phyloP scores from a whole-genome alignment of 2,888 invertebrate species.

The Cephus spinipes region DNA sequence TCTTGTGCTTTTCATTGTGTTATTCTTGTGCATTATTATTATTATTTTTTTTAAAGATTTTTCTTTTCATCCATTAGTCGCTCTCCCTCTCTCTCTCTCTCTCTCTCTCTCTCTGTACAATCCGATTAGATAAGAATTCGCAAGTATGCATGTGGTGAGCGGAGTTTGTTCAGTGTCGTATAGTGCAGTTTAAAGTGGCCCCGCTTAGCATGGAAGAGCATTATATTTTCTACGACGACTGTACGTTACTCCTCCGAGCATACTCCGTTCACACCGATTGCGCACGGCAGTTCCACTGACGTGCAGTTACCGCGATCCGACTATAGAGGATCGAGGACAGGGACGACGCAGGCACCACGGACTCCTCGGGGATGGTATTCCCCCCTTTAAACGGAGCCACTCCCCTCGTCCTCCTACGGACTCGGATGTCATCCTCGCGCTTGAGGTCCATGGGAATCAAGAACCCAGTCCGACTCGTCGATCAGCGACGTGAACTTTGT shows the following conservation, averaged over 20 bases:
- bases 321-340: neutral
- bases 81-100: neutral
- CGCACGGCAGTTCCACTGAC: conserved; percentile 7
- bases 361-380: neutral
- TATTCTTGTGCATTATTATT: no score
- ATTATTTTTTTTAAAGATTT: no score
- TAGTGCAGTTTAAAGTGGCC: conserved; percentile 29
- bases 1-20: no score
- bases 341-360: conserved; percentile 1
- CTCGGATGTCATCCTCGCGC: neutral
- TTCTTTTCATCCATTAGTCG: no score
- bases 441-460: no score
- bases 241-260: neutral
- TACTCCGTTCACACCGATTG: conserved; percentile 3
- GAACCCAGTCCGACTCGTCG: no score
- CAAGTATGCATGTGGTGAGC: neutral
- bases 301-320: conserved; percentile 2
- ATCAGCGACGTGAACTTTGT: conserved; percentile 3
- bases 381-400: neutral
- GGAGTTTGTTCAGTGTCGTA: conserved; percentile 18
- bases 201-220: conserved; percentile 44
- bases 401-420: neutral
- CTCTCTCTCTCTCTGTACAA: neutral
- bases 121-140: neutral
- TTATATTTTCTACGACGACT: conserved; percentile 12